A percentile compares a stretch with the other conserved stretches of the same genome.
Conservation (phyloP, 2,888 invertebrate species). For the Gymnocheta viridis region DNA sequence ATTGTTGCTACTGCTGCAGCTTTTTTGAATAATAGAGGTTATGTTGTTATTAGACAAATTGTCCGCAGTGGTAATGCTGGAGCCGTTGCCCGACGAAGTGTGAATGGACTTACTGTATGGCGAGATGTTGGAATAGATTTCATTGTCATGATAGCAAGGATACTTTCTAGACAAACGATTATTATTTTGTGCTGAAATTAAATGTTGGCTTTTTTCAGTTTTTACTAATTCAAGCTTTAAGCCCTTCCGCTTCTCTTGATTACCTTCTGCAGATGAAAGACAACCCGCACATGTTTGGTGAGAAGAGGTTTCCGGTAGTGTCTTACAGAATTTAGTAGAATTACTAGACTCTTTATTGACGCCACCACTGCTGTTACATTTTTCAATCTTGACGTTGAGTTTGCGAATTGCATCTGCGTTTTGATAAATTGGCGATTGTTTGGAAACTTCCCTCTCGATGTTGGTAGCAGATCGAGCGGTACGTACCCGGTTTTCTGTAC, state of each 20-base stretch:
- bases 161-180: constrained; percentile 72
- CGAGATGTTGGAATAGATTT: constrained; percentile 78
- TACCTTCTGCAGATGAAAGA: constrained; percentile 65
- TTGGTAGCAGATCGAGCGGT: constrained; percentile 80
- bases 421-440: constrained; percentile 77
- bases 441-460: constrained; percentile 79
- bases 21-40: constrained; percentile 74
- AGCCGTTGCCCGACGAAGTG: constrained; percentile 74
- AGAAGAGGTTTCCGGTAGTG: neutral
- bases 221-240: constrained; percentile 86
- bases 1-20: constrained; percentile 73
- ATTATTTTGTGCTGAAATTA: constrained; percentile 61
- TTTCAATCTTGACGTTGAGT: constrained; percentile 16
- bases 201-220: constrained; percentile 76
- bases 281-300: constrained; percentile 46
- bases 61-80: constrained; percentile 74
- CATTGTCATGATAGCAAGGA: constrained; percentile 75
- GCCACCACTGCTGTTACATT: constrained; percentile 18
- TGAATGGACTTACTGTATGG: constrained; percentile 76
- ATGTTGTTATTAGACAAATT: constrained; percentile 72
- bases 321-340: constrained; percentile 1
- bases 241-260: constrained; percentile 82
- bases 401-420: constrained; percentile 69
- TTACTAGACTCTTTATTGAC: neutral
- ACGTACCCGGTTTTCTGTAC: constrained; percentile 80